Conservation (phyloP, 2,888 invertebrate genomes). For the Pegoplata infirma region DNA sequence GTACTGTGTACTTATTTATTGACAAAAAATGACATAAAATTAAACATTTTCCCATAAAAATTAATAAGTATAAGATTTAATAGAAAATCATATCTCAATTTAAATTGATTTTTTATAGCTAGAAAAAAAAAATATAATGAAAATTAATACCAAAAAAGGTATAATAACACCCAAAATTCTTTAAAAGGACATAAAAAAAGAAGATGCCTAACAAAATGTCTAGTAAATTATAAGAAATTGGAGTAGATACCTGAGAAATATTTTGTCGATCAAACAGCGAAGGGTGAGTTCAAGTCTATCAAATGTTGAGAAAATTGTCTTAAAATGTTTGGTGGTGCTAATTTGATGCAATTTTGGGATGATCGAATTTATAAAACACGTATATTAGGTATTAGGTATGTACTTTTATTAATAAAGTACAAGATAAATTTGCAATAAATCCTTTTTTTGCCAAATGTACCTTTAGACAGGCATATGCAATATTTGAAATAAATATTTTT, state of each 20-base stretch:
- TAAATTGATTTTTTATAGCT: constrained; percentile 32
- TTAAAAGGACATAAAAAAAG: not conserved
- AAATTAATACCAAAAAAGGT: constrained; percentile 44
- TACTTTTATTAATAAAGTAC: not conserved
- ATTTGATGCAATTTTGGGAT: constrained; percentile 36
- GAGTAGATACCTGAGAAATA: constrained; percentile 24
- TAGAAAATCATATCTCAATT: not conserved
- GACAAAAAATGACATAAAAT: too few relatives aligned
- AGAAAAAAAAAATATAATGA: constrained; percentile 5
- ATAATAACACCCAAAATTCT: constrained; percentile 34
- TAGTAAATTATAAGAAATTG: constrained; percentile 48
- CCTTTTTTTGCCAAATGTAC: constrained; percentile 40
- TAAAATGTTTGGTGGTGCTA: constrained; percentile 50
- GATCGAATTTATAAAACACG: not conserved
- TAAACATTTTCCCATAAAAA: constrained; percentile 31
- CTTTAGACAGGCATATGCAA: too few relatives aligned
- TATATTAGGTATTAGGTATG: not conserved
- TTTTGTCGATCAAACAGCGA: constrained; percentile 14
- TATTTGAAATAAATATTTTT: not conserved
- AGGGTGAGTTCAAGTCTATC: constrained; percentile 43
- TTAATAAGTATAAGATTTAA: constrained; percentile 12
- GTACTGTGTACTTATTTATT: too few relatives aligned
- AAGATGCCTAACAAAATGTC: constrained; percentile 12
- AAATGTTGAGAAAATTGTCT: constrained; percentile 28
- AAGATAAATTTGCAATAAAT: constrained; percentile 52